Evolutionary conservation across 1,140 invertebrate genomes (phyloP), one percentile per base, ranked within the genome.

Genomic region (Hermetia illucens): DNA sequence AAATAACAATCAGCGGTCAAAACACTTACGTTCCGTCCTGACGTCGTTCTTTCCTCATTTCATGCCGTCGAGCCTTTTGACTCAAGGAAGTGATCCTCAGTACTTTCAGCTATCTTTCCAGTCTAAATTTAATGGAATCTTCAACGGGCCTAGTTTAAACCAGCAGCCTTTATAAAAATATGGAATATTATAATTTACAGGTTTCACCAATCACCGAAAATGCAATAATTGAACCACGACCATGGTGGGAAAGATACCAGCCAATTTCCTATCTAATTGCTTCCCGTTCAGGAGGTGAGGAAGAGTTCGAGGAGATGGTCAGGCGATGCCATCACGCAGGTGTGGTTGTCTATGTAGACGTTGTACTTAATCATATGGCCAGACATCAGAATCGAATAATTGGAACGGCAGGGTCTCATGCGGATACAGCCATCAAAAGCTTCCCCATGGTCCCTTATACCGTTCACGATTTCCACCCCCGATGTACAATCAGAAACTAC

Each of bases 331-430:
- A 83, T 49, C 57, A 60, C 2, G 80, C 66, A 21, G 79, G 79
- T 3, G 78, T 86, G 2, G 66, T 73, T 65, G 82, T 93, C 42
- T 90, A 85, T 51, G 82, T 84, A 0, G 89, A 94, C 58, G 69
- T 75, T 0, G 72, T 94, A 2, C 63, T 91, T 21, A 94, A 94
- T 52, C 88, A 94, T 58, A 93, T 93, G 88, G 73, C n/a, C 61
- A 70, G 24, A 51, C 62, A 59, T 47, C 50, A 44, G 30, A 42
- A 30, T 4, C 43, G 46, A 6, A 50, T 44, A 10, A 12, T 54
- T 0, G 79, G 75, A 20, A 72, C 69, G 2, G 72, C 46, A 16
- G 79, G 77, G 6, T 70, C 70, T 12, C 56, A 46, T 9, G 69
- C 71, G 0, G 51, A 69, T 16, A 61, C 70, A 2, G 25, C 49